phyloP scores from a whole-genome alignment of 2,797 vertebrate species.

The Coregonus suidteri region DNA sequence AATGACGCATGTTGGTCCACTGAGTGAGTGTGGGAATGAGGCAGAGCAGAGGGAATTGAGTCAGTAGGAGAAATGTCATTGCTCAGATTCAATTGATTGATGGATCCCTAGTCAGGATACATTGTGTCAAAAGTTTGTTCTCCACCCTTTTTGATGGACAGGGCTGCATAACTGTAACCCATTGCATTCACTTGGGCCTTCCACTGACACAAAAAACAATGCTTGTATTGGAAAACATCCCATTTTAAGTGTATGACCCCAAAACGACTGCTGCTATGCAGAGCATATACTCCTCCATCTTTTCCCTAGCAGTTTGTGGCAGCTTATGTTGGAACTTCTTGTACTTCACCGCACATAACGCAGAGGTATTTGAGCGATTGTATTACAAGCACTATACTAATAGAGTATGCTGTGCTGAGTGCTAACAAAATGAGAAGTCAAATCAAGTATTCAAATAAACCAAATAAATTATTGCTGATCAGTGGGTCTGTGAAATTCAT shows the following conservation, averaged over 20 bases:
- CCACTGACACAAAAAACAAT: not conserved
- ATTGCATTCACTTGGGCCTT: not conserved
- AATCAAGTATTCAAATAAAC: slow-evolving; percentile 18
- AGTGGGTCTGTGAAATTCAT: slow-evolving; percentile 1
- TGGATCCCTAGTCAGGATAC: not conserved
- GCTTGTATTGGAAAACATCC: not conserved
- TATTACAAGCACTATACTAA: not conserved
- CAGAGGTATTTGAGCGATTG: not conserved
- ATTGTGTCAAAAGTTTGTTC: not conserved
- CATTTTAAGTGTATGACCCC: not conserved
- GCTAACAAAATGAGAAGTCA: slow-evolving; percentile 6
- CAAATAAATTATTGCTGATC: not conserved
- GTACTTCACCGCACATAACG: not conserved
- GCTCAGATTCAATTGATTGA: not conserved
- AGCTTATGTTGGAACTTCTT: not conserved
- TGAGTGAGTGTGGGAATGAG: not conserved
- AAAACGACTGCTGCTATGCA: not conserved
- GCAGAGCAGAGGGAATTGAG: not conserved
- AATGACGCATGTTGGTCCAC: not conserved
- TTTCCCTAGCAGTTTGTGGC: not conserved
- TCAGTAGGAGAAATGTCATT: not conserved
- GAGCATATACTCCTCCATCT: not conserved
- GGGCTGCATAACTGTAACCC: not conserved
- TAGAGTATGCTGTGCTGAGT: not conserved
- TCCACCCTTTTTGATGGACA: not conserved